Percentiles rank a stretch among this genome's conserved stretches.
These are phyloP conservation scores for Teleogryllus occipitalis DNA, from an alignment of 1,140 invertebrate genomes.

Conservation along the genomic window DNA sequence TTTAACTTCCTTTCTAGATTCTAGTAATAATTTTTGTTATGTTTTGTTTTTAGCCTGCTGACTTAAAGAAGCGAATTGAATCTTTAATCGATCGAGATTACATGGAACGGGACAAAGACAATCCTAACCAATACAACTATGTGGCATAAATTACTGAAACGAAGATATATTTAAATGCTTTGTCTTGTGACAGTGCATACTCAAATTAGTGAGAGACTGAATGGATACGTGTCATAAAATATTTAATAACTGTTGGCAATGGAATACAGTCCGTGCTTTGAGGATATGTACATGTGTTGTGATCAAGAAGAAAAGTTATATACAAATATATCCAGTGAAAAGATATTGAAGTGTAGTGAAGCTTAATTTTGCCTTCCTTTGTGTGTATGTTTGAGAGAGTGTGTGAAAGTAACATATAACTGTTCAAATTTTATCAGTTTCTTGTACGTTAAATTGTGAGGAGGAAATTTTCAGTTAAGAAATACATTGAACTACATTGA, in stretches of 20 bases:
- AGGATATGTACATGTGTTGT: slow-evolving; percentile 4
- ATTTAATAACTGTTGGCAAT: background rate
- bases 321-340: slow-evolving; percentile 1
- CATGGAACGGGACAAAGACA: slow-evolving; percentile 97
- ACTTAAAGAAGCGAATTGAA: slow-evolving; percentile 97
- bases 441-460: background rate
- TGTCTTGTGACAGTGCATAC: background rate
- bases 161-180: background rate
- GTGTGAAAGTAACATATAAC: background rate
- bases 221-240: background rate
- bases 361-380: slow-evolving; percentile 2
- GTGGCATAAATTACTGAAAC: slow-evolving; percentile 64
- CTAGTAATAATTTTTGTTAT: slow-evolving; percentile 26
- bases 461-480: background rate
- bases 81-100: slow-evolving; percentile 97
- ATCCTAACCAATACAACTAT: slow-evolving; percentile 96
- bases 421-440: background rate
- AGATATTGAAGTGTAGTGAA: slow-evolving; percentile 1
- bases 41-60: slow-evolving; percentile 65
- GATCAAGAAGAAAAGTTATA: slow-evolving; percentile 1
- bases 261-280: background rate
- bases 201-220: background rate
- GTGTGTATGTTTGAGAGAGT: background rate
- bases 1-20: background rate
- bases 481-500: background rate